These are phyloP conservation scores for Prosopocoilus inquinatus DNA, from an alignment of 2,888 invertebrate genomes.

Conservation along the genomic window DNA sequence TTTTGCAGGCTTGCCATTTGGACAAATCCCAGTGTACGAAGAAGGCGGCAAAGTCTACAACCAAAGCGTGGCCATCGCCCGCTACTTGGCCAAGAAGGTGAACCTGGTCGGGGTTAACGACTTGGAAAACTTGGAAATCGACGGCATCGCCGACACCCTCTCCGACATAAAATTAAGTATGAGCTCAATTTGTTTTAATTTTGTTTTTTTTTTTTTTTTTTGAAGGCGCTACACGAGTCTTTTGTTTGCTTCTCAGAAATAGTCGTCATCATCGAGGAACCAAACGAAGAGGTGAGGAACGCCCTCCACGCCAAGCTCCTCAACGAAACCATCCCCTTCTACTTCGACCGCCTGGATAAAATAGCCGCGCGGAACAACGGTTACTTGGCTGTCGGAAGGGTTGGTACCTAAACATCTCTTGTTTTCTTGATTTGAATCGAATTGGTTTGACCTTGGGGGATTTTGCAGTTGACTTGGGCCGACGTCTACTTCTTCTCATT, in stretches of 20 bases:
- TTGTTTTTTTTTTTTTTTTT: no score
- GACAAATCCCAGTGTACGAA: slow-evolving; percentile 62
- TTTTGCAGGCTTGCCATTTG: slow-evolving; percentile 46
- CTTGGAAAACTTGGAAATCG: slow-evolving; percentile 62
- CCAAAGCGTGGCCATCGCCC: slow-evolving; percentile 60
- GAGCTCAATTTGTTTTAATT: no score
- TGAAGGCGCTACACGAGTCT: not conserved
- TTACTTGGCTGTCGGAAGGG: slow-evolving; percentile 53
- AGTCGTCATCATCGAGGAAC: slow-evolving; percentile 50
- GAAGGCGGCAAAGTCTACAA: slow-evolving; percentile 61
- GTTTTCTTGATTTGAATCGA: no score
- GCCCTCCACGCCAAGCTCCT: slow-evolving; percentile 38
- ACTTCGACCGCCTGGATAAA: slow-evolving; percentile 57
- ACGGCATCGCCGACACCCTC: slow-evolving; percentile 59
- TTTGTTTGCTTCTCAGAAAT: slow-evolving; percentile 47
- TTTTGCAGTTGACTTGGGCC: slow-evolving; percentile 60
- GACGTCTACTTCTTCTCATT: slow-evolving; percentile 60
- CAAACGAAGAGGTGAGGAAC: slow-evolving; percentile 53
- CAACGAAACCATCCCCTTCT: slow-evolving; percentile 56
- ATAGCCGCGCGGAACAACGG: slow-evolving; percentile 60
- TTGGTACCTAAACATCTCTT: not conserved
- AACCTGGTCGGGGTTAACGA: slow-evolving; percentile 57
- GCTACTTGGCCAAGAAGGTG: slow-evolving; percentile 62
- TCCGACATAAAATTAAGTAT: slow-evolving; percentile 51
- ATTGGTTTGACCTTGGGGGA: no score